phyloP scores from a whole-genome alignment of 2,113 vertebrate genomes.

The Rallus limicola region DNA sequence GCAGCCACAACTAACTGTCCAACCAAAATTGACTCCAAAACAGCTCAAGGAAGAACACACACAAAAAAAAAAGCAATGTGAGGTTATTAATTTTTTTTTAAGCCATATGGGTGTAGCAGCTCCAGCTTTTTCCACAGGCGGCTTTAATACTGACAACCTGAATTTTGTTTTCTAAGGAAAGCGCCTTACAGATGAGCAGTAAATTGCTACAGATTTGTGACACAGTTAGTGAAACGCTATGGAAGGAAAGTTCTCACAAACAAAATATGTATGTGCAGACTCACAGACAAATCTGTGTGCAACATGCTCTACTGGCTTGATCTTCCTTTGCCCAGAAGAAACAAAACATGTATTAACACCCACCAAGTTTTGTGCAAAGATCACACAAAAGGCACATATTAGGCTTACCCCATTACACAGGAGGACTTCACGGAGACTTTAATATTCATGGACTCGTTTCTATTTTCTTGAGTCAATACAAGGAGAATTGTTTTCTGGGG shows the following conservation, averaged over 20 bases:
- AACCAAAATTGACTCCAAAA: neutral
- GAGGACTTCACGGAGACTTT: neutral
- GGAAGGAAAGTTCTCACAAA: neutral
- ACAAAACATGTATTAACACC: neutral
- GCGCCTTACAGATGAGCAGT: neutral
- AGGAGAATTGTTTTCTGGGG: neutral
- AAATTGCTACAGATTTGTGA: neutral
- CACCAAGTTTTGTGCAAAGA: neutral
- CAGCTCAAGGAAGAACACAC: neutral
- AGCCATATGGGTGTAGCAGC: neutral
- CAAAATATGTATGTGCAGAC: neutral
- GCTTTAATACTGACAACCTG: neutral
- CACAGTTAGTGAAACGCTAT: neutral
- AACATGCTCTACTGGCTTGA: neutral
- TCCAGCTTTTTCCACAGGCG: neutral
- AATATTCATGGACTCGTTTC: neutral
- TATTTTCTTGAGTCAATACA: neutral
- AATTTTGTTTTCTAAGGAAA: neutral
- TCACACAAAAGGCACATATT: neutral
- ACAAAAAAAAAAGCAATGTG: neutral
- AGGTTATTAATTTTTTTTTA: neutral
- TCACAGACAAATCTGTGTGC: neutral
- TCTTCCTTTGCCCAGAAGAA: neutral
- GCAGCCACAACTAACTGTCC: neutral
- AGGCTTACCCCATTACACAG: neutral